phyloP scores from a whole-genome alignment of 2,888 invertebrate genomes.

The Sphaeridia pumilis region DNA sequence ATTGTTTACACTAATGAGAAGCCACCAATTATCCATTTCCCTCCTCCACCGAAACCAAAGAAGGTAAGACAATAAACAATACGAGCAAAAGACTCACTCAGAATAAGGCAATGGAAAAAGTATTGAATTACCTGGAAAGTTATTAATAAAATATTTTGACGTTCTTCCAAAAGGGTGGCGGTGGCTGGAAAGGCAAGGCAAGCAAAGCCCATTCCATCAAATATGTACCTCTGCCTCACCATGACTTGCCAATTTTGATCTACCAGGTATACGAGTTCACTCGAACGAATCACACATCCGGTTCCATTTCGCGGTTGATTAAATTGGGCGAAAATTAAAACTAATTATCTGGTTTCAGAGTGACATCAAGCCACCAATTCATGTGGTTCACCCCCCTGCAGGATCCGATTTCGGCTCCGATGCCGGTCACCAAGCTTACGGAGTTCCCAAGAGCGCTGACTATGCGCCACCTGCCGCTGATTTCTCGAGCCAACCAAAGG shows the following conservation, averaged over 20 bases:
- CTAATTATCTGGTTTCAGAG: constrained; percentile 9
- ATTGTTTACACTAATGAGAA: constrained; percentile 36
- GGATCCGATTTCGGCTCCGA: constrained; percentile 12
- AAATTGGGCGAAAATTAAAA: not conserved
- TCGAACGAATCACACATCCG: no score
- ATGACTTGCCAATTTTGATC: constrained; percentile 39
- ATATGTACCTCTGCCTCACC: constrained; percentile 40
- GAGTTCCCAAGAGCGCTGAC: constrained; percentile 9
- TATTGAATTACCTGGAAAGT: no score
- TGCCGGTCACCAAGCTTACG: constrained; percentile 20
- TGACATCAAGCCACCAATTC: constrained; percentile 38
- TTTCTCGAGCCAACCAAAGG: constrained; percentile 11
- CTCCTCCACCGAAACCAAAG: constrained; percentile 32
- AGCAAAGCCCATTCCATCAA: constrained; percentile 33
- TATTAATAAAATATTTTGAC: no score
- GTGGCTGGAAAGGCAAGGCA: constrained; percentile 14
- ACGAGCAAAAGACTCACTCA: not conserved
- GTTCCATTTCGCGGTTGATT: no score
- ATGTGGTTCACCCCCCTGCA: constrained; percentile 38
- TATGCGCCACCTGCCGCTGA: not conserved
- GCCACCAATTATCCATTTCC: constrained; percentile 35
- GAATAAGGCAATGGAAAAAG: constrained; percentile 8
- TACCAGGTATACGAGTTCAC: no score
- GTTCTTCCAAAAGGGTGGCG: no score
- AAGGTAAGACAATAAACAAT: constrained; percentile 14